Evolutionary conservation across 1,140 invertebrate genomes (phyloP).

Genomic region (Bombus affinis): DNA sequence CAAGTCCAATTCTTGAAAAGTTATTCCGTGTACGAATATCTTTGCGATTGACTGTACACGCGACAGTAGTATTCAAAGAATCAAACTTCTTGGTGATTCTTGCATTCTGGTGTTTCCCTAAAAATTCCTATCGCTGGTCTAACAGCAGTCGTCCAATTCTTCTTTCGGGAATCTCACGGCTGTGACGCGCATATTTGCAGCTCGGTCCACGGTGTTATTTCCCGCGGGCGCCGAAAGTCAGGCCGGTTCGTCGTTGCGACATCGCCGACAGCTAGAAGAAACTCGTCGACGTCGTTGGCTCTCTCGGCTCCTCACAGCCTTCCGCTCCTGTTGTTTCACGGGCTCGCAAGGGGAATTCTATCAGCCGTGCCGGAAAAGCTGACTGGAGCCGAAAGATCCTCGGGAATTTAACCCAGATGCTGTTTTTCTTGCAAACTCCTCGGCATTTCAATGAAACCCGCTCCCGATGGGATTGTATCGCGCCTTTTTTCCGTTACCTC

Average conservation of each 20-base stretch:
- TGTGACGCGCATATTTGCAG: slow-evolving; percentile 4
- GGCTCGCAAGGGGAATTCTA: slow-evolving; percentile 39
- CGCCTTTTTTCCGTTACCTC: slow-evolving; percentile 35
- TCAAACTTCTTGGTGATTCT: too few relatives aligned
- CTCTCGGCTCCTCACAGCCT: too few relatives aligned
- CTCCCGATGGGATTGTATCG: slow-evolving; percentile 55
- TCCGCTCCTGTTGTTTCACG: background rate
- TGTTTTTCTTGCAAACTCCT: slow-evolving; percentile 50
- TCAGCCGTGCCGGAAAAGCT: slow-evolving; percentile 16
- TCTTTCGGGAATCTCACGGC: background rate
- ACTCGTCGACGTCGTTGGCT: background rate
- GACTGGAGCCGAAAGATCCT: slow-evolving; percentile 41
- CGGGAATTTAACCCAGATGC: slow-evolving; percentile 63
- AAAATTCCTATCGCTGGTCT: too few relatives aligned
- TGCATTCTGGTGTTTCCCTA: too few relatives aligned
- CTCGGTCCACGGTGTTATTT: slow-evolving; percentile 32
- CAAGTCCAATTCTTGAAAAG: too few relatives aligned
- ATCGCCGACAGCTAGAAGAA: background rate
- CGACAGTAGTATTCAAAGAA: too few relatives aligned
- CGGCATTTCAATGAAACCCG: slow-evolving; percentile 56
- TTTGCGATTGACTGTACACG: too few relatives aligned
- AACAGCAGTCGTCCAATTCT: background rate
- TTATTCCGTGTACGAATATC: too few relatives aligned
- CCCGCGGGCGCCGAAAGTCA: slow-evolving; percentile 30
- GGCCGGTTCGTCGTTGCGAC: background rate